Evolutionary conservation across 2,113 vertebrate species (phyloP), one percentile per base, ranked within the genome.

Genomic region (Melanotaenia duboulayi): DNA sequence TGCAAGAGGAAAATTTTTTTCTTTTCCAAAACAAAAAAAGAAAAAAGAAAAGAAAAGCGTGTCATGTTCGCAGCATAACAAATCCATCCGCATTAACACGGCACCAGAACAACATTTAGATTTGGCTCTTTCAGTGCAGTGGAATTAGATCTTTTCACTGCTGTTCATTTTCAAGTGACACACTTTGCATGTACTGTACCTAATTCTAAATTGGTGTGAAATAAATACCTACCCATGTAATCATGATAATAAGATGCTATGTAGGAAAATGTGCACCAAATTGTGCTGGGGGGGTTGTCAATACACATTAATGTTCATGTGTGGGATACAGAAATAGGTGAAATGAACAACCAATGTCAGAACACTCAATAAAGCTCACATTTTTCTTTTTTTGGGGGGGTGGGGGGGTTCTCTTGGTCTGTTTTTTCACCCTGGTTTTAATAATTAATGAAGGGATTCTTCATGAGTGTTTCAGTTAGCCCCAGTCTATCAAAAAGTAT

Each of bases 401-500:
- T n/a, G n/a, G n/a, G n/a, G n/a, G n/a, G n/a, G 14, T 61, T 57
- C 59, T 44, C 65, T 68, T 82, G 63, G 51, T 28, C 6, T 28
- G 28, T 28, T 28, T 28, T 6, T 28, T 28, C 6, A 56, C 25
- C 82, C 54, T 58, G 50, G 64, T 75, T 65, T 42, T 75, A 58
- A 54, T 61, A 39, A 54, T 17, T 61, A 39, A 54, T 17, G 40
- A 57, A 7, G 35, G 56, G 58, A 81, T 35, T 65, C 58, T 11
- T 39, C 78, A n/a, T 65, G 67, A 65, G 17, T 67, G 51, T 61
- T 62, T 75, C 65, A 52, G 20, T 74, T 76, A 52, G 52, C 51
- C 62, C 49, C 66, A 23, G 3, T 82, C 82, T 87, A 87, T 89
- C 76, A 88, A 91, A 90, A 87, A 81, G 77, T 87, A 90, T 91